Conservation (phyloP, 2,113 vertebrate species). For the Stigmatopora nigra region DNA sequence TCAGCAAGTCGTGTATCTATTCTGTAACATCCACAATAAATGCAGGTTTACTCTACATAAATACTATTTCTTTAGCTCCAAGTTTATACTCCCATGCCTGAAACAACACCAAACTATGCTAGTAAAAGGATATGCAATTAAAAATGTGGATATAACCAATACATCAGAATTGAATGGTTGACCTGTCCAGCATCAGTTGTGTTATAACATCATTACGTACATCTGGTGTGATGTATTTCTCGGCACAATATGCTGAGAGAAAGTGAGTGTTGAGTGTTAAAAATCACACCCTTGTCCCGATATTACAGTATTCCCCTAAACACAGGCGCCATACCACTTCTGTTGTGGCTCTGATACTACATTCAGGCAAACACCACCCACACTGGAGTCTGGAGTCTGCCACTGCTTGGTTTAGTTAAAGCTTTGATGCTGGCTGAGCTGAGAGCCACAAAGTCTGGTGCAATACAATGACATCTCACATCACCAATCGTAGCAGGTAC, state of each 20-base stretch:
- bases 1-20: too few relatives aligned
- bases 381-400: background rate
- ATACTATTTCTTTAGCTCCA: too few relatives aligned
- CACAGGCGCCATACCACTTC: conserved; percentile 1
- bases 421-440: conserved; percentile 4
- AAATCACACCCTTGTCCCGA: background rate
- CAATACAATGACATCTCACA: background rate
- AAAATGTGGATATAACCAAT: background rate
- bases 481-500: background rate
- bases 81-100: too few relatives aligned
- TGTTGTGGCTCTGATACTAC: background rate
- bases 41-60: too few relatives aligned
- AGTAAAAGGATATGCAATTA: too few relatives aligned
- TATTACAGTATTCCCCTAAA: conserved; percentile 4
- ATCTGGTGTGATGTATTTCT: background rate
- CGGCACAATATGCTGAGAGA: background rate
- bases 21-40: too few relatives aligned
- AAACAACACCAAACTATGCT: too few relatives aligned
- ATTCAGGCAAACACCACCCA: background rate
- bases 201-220: background rate
- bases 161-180: background rate
- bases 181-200: background rate
- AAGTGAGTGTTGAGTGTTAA: conserved; percentile 6
- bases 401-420: background rate
- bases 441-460: background rate